Conservation (phyloP, 2,888 invertebrate species). For the Lepidochitona cinerea region DNA sequence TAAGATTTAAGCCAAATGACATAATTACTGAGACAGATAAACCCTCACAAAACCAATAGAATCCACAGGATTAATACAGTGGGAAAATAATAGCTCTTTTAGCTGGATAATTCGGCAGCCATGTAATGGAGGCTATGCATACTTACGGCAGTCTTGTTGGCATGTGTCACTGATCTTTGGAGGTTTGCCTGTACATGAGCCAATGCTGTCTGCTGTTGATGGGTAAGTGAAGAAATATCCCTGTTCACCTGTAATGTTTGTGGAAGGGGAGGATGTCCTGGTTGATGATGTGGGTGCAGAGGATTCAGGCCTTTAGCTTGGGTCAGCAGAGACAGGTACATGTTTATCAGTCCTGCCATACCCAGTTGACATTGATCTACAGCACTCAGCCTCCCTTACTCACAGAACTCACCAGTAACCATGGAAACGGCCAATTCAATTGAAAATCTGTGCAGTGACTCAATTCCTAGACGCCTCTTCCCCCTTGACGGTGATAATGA, state of each 20-base stretch:
- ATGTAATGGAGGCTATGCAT: no score
- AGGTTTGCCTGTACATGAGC: slow-evolving; percentile 12
- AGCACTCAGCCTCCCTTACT: slow-evolving; percentile 3
- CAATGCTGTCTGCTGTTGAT: slow-evolving; percentile 5
- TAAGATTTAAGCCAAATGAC: no score
- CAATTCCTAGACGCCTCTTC: not conserved
- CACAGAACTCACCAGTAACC: slow-evolving; percentile 3
- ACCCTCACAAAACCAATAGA: no score
- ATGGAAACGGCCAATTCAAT: slow-evolving; percentile 4
- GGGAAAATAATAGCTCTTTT: no score
- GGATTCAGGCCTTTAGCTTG: slow-evolving; percentile 43
- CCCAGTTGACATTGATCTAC: slow-evolving; percentile 9
- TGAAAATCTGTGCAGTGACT: slow-evolving; percentile 7
- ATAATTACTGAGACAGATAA: no score
- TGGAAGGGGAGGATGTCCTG: not conserved
- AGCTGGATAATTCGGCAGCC: no score
- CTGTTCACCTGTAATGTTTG: not conserved
- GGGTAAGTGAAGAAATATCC: not conserved
- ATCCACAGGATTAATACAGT: no score
- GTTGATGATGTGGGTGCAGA: not conserved
- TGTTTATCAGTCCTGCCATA: slow-evolving; percentile 43
- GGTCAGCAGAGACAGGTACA: slow-evolving; percentile 47
- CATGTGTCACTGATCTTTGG: slow-evolving; percentile 7
- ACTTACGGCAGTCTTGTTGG: slow-evolving; percentile 6
- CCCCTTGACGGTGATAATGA: not conserved